A percentile compares a stretch with the other conserved stretches of the same genome.
Conservation (phyloP, 2,113 vertebrate genomes). For the Solea solea region DNA sequence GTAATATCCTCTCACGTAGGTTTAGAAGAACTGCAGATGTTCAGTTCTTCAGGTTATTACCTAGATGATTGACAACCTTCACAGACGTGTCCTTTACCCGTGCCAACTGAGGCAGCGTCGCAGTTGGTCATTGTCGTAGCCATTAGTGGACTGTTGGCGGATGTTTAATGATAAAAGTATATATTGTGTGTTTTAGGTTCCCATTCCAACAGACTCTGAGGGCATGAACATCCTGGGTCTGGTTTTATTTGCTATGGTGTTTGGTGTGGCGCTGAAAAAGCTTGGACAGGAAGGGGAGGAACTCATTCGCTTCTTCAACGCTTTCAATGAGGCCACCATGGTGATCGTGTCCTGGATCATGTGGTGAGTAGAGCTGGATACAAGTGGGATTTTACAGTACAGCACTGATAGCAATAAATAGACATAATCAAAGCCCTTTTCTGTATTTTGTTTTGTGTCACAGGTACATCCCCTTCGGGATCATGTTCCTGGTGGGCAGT, state of each 20-base stretch:
- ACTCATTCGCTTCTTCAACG: constrained; percentile 96
- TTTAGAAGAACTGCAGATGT: too few species aligned
- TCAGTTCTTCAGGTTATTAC: too few species aligned
- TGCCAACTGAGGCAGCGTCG: too few species aligned
- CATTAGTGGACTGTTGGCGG: too few species aligned
- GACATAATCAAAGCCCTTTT: not conserved
- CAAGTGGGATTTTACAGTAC: not conserved
- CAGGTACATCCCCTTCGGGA: constrained; percentile 97
- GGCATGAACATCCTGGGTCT: constrained; percentile 98
- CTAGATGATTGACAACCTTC: too few species aligned
- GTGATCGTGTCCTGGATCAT: constrained; percentile 99
- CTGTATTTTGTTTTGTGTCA: not conserved
- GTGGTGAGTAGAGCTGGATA: constrained; percentile 86
- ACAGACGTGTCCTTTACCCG: too few species aligned
- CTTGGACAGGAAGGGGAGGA: constrained; percentile 93
- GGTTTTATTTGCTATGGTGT: constrained; percentile 93
- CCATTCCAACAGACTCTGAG: constrained; percentile 86
- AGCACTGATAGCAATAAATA: not conserved
- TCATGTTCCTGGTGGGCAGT: constrained; percentile 97
- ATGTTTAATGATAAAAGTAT: too few species aligned
- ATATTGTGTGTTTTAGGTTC: constrained; percentile 81
- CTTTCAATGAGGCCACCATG: constrained; percentile 98
- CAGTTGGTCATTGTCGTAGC: too few species aligned
- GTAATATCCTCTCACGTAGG: too few species aligned
- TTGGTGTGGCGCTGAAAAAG: constrained; percentile 94